These are phyloP conservation scores for Mionectes olivaceus DNA, from an alignment of 2,797 vertebrate species.

Conservation along the genomic window DNA sequence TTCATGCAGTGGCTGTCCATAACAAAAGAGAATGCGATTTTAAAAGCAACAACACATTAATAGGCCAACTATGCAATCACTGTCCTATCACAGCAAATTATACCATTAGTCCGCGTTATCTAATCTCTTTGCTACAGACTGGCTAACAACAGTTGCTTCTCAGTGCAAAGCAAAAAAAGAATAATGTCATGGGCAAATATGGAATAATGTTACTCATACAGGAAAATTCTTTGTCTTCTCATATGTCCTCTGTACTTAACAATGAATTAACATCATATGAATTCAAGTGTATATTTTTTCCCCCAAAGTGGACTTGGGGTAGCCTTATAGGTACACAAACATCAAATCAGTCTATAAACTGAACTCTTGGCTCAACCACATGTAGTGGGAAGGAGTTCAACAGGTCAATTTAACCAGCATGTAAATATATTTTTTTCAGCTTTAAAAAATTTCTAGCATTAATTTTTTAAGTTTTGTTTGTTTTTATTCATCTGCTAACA, in stretches of 20 bases:
- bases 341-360: neutral
- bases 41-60: conserved; percentile 27
- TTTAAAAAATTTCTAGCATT: neutral
- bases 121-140: conserved; percentile 33
- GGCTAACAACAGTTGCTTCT: conserved; percentile 14
- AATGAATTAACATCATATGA: neutral
- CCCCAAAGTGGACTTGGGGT: neutral
- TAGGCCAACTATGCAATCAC: conserved; percentile 23
- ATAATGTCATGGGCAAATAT: neutral
- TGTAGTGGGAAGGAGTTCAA: neutral
- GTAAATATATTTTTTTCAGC: neutral
- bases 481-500: neutral
- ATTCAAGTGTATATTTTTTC: neutral
- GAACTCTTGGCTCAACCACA: neutral
- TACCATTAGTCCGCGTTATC: conserved; percentile 31
- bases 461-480: neutral
- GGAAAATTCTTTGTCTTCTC: neutral
- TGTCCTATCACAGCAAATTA: conserved; percentile 41
- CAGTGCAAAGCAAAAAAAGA: neutral
- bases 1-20: neutral
- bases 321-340: neutral
- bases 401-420: neutral
- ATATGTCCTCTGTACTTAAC: neutral
- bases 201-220: neutral
- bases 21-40: conserved; percentile 2